Evolutionary conservation across 2,888 invertebrate species (phyloP), one percentile per base, ranked within the genome.

Genomic region (Melikaiella ostensackeni): DNA sequence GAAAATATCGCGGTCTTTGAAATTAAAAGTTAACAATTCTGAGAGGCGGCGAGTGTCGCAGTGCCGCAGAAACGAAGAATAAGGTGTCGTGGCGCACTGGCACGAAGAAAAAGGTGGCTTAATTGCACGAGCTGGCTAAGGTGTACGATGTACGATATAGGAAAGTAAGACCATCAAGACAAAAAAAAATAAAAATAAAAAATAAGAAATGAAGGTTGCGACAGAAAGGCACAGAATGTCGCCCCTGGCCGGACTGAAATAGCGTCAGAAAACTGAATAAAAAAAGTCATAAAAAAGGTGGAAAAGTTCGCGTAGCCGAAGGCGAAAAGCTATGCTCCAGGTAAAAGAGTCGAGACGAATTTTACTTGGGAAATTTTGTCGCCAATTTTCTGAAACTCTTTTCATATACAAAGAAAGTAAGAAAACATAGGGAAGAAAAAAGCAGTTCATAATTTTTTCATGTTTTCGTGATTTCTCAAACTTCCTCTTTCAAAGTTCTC

Each of bases 21-120:
- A 66, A 66, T 66, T 66, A 66, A 66, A 50, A 66, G 66, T 66
- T 66, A 66, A 66, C 66, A 66, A 66, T 46, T 66, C 30, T 27
- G 64, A 50, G 66, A 66, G 66, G 9, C 30, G 66, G 46, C 46
- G 16, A 66, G 46, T 42, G 46, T 66, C 46, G 62, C 62, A 33
- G n/a, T 66, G 46, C 46, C 66, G 42, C 66, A 66, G 66, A 66
- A 27, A 27, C 46, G 46, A 66, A 66, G 66, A 66, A 66, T 66
- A 66, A 66, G 66, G 66, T 66, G 66, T 66, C n/a, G 42, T 46
- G 46, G 46, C 16, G 24, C 27, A 24, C 66, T 27, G 27, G 27
- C 66, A 66, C 35, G 38, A 35, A 46, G 64, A 50, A 66, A 66
- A 66, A 42, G 46, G 46, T 46, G 19, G 27, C 42, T 30, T 66